Percentiles rank a stretch among this genome's conserved stretches.
phyloP scores from a whole-genome alignment of 2,113 vertebrate genomes.

The Ciconia stormi region DNA sequence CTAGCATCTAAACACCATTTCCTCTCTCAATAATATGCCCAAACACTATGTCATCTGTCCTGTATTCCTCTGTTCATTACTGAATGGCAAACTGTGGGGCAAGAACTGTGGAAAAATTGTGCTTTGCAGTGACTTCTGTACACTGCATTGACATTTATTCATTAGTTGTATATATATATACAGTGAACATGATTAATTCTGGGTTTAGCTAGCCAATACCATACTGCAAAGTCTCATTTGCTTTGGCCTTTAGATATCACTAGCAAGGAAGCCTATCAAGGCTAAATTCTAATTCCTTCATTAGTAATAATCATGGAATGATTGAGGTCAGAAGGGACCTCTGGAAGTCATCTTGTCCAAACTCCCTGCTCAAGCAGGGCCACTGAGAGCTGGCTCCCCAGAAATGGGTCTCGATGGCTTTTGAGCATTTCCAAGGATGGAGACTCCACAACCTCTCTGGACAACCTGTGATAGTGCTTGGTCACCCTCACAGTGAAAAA shows the following conservation, averaged over 20 bases:
- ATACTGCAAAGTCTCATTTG: neutral
- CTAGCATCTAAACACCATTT: neutral
- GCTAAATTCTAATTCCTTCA: neutral
- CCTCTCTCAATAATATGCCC: neutral
- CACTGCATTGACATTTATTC: neutral
- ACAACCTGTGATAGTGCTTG: neutral
- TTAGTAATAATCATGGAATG: neutral
- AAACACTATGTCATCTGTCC: neutral
- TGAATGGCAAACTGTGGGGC: neutral
- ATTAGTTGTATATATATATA: neutral
- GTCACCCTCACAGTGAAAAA: neutral
- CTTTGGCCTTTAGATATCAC: neutral
- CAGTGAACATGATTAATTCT: neutral
- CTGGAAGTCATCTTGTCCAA: neutral
- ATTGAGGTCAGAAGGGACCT: neutral
- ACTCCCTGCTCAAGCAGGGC: neutral
- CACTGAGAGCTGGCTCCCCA: neutral
- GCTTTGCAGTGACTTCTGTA: neutral
- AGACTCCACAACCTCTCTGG: neutral
- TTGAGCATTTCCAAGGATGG: neutral
- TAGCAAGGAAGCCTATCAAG: neutral
- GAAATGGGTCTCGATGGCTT: neutral
- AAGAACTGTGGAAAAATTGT: neutral
- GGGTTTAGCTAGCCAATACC: neutral
- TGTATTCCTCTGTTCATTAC: neutral